A percentile compares a stretch with the other conserved stretches of the same genome.
phyloP scores from a whole-genome alignment of 2,113 vertebrate species.

The Chauna torquata region DNA sequence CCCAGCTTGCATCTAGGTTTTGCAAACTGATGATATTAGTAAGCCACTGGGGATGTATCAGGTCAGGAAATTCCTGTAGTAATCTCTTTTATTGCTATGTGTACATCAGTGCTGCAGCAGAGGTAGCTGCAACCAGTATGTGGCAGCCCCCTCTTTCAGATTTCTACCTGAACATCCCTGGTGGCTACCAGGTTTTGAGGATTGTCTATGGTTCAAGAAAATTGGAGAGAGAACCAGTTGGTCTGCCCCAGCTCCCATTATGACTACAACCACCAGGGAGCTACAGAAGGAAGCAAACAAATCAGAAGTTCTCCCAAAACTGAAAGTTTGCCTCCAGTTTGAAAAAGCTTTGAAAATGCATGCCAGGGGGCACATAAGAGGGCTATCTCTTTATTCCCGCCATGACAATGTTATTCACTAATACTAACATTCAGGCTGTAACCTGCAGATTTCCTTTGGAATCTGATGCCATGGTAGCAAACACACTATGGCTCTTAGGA shows the following conservation, averaged over 20 bases:
- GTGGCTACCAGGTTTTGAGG: neutral
- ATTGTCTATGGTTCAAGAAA: neutral
- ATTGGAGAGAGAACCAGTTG: no score
- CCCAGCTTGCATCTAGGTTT: neutral
- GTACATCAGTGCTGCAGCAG: neutral
- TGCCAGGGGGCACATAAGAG: rapidly evolving
- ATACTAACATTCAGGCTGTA: neutral
- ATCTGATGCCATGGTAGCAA: neutral
- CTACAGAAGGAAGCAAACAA: neutral
- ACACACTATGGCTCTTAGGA: neutral
- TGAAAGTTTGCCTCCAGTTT: neutral
- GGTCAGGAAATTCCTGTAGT: neutral
- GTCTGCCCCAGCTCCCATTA: neutral
- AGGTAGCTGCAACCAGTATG: neutral
- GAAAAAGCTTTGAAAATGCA: neutral
- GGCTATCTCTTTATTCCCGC: neutral
- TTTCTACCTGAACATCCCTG: no score
- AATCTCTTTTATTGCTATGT: rapidly evolving
- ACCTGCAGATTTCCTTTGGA: neutral
- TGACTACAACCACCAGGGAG: neutral
- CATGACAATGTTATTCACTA: neutral
- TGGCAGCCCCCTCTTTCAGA: neutral
- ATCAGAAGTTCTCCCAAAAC: neutral
- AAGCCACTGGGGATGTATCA: no score
- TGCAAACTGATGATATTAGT: neutral